Evolutionary conservation across 2,888 invertebrate species (phyloP), one percentile per base, ranked within the genome.

Genomic region (Parnassius apollo): DNA sequence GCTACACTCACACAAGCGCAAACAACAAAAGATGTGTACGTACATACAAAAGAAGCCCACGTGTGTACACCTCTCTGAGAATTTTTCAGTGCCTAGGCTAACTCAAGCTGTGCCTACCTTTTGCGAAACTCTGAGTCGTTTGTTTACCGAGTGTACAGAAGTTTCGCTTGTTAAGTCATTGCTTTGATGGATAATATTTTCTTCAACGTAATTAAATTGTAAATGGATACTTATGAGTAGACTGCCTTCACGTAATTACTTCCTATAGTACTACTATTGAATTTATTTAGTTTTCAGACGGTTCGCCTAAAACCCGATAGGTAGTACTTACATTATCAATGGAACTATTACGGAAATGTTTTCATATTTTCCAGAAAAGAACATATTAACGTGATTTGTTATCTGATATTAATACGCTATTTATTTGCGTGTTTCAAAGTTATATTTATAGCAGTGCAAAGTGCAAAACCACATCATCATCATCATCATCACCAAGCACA

Each of bases 21-120:
- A 64, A 65, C 63, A 63, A 85, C 85, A 86, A 86, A 86, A 86
- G 84, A 85, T 83, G 81, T 82, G 80, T 76, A 74, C 68, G 67
- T 68, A 61, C 66, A 62, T 61, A 62, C 69, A 63, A 61, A 64
- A 65, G 61, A 59, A 62, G 65, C 67, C 62, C 67, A 68, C 64
- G 66, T 55, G 57, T 59, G 52, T 64, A 46, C 62, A 62, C 72
- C 72, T 69, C 75, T 75, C 61, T 68, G 71, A 66, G 69, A 68
- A 69, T 69, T 71, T 69, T 66, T 60, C 62, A 65, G 64, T 67
- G 66, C 63, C 63, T 59, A 59, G 63, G 50, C 59, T 59, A 59
- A 59, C 59, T 64, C 59, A 51, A 51, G 45, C 46, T 62, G 59
- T 59, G 48, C 62, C 57, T 49, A 50, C 58, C n/a, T 56, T 56